Evolutionary conservation across 2,113 vertebrate genomes (phyloP).

Genomic region (Lophochroa leadbeateri): DNA sequence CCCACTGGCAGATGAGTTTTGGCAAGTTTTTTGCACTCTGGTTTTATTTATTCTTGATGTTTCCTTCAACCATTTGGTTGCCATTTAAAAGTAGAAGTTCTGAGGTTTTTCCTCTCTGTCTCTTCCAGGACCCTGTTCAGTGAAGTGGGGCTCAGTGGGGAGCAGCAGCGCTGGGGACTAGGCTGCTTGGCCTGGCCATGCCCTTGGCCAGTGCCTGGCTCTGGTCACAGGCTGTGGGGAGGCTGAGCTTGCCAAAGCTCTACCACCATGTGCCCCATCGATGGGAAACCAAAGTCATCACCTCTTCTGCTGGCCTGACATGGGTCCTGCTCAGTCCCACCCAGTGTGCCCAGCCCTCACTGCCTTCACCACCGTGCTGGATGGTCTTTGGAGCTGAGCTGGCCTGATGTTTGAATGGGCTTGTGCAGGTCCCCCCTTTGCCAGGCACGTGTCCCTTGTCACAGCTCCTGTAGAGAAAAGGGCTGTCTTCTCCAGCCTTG

Average conservation of each 20-base stretch:
- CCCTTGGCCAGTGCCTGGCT: neutral
- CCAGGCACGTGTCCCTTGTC: neutral
- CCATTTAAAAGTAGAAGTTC: neutral
- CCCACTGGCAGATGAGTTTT: neutral
- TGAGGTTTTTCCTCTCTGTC: neutral
- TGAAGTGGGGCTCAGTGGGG: too few relatives aligned
- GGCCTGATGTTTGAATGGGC: neutral
- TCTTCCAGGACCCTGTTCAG: neutral
- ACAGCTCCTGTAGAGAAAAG: neutral
- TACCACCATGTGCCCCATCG: neutral
- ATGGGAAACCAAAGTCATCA: neutral
- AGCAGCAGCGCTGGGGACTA: fast-evolving
- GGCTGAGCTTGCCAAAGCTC: neutral
- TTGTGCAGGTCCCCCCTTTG: too few relatives aligned
- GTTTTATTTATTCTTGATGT: neutral
- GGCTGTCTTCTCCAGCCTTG: fast-evolving
- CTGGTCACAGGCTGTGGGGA: fast-evolving
- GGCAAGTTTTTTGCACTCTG: neutral
- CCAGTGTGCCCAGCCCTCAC: fast-evolving
- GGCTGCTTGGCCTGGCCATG: neutral
- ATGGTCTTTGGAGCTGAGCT: neutral
- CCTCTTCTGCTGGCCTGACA: neutral
- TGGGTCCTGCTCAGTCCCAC: too few relatives aligned
- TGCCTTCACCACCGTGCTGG: fast-evolving
- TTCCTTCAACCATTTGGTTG: neutral